These are phyloP conservation scores for Hipparchia sbordonii DNA, from an alignment of 2,888 invertebrate genomes.

Conservation along the genomic window DNA sequence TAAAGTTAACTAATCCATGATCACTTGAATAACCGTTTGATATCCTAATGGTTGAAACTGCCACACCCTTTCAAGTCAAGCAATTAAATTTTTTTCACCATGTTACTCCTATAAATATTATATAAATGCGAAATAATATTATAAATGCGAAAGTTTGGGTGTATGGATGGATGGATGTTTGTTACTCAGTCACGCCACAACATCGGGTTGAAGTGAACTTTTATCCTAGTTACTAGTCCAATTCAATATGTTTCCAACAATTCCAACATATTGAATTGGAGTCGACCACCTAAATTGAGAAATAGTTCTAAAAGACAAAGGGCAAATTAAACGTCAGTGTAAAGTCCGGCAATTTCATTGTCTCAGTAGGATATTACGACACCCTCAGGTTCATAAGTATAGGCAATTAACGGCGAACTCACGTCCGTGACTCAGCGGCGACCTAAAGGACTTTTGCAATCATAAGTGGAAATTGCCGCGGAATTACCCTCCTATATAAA, in stretches of 20 bases:
- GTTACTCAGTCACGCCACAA: no score
- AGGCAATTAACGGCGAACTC: conserved; percentile 36
- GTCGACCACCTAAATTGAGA: conserved; percentile 8
- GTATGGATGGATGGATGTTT: no score
- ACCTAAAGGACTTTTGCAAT: conserved; percentile 20
- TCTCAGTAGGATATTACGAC: conserved; percentile 40
- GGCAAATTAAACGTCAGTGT: conserved; percentile 27
- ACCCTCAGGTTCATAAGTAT: conserved; percentile 38
- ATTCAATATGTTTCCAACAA: no score
- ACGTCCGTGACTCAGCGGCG: conserved; percentile 25
- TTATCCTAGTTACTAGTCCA: neutral
- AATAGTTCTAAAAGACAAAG: conserved; percentile 28
- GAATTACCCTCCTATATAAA: conserved; percentile 6
- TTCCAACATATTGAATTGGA: neutral
- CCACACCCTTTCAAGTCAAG: no score
- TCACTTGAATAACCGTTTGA: neutral
- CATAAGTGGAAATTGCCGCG: conserved; percentile 12
- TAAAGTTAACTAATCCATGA: neutral
- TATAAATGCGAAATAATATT: no score
- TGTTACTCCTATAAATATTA: no score
- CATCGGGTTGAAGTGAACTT: no score
- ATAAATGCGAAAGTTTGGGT: no score
- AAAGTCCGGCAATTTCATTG: conserved; percentile 39
- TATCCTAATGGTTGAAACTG: neutral
- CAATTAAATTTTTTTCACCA: no score